phyloP scores from a whole-genome alignment of 2,888 invertebrate species.

The Deilephila elpenor region DNA sequence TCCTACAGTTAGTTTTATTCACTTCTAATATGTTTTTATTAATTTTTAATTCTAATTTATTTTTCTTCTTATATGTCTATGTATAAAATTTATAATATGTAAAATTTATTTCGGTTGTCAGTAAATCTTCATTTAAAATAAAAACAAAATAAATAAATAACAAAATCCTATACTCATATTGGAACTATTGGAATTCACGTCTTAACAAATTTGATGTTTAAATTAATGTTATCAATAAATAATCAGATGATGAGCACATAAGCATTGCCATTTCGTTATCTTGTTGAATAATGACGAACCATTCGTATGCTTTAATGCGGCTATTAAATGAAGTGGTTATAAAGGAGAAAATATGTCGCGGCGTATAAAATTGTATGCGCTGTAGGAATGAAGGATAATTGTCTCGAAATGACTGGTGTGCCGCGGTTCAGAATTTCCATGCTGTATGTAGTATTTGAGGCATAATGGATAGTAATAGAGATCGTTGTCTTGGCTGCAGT shows the following conservation, averaged over 20 bases:
- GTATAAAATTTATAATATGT: too few relatives aligned
- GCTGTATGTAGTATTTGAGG: not conserved
- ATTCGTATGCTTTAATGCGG: not conserved
- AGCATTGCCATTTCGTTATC: constrained; percentile 9
- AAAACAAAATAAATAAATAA: not conserved
- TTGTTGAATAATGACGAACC: constrained; percentile 1
- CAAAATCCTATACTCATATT: not conserved
- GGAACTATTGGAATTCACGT: not conserved
- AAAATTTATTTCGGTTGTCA: not conserved
- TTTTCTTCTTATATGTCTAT: too few relatives aligned
- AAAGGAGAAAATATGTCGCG: not conserved
- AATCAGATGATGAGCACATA: not conserved
- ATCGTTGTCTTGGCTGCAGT: too few relatives aligned
- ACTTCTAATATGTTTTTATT: too few relatives aligned
- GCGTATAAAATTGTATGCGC: not conserved
- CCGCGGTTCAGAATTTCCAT: not conserved
- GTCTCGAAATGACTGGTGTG: not conserved
- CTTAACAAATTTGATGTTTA: constrained; percentile 1
- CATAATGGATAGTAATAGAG: not conserved
- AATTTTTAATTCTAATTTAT: too few relatives aligned
- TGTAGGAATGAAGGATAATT: not conserved
- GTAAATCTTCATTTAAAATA: not conserved
- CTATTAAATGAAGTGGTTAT: constrained; percentile 17
- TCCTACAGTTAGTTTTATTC: too few relatives aligned
- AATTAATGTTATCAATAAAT: constrained; percentile 22